Evolutionary conservation across 2,113 vertebrate genomes (phyloP), one percentile per base, ranked within the genome.

Genomic region (Tychaedon coryphoeus): DNA sequence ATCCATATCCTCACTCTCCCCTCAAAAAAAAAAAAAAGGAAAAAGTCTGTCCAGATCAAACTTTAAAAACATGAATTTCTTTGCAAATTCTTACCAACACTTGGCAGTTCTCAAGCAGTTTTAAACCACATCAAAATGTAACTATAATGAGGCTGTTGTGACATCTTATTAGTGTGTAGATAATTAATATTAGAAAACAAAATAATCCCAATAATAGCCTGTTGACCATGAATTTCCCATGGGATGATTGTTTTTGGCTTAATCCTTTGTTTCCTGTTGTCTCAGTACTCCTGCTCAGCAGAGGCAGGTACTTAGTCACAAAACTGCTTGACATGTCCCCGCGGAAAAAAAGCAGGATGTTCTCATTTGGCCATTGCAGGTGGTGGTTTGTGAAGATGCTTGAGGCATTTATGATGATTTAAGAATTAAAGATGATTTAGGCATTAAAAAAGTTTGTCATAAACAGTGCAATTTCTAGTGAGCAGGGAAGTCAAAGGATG

Each of bases 1-100:
- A 83, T 62, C 60, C 36, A 56, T 60, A 90, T 61, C 62, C 66
- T 79, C 31, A 36, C 31, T 64, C 8, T 53, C 24, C 33, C 2
- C 2, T 5, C 4, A 26, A 57, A 22, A 57, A 17, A 13, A 19
- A 9, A 19, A 2, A 1, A 2, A 45, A n/a, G 48, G 8, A 4
- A 62, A 78, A 64, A 60, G 40, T 16, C n/a, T 48, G 13, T 61
- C 65, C 91, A 76, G 67, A 76, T 40, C 25, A 73, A 86, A 88
- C 61, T 61, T 45, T 45, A 76, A 40, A 28, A 88, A 58, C 15
- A 51, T 0, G 1, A 85, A 86, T 19, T 83, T 88, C 8, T 79
- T 83, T 74, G 24, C 7, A 62, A 74, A 64, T 86, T 80, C 60
- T 60, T 74, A n/a, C 8, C 4, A 56, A 29, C 22, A 70, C 10